Evolutionary conservation across 2,888 invertebrate genomes (phyloP).

Genomic region (Nemapogon koenigi): DNA sequence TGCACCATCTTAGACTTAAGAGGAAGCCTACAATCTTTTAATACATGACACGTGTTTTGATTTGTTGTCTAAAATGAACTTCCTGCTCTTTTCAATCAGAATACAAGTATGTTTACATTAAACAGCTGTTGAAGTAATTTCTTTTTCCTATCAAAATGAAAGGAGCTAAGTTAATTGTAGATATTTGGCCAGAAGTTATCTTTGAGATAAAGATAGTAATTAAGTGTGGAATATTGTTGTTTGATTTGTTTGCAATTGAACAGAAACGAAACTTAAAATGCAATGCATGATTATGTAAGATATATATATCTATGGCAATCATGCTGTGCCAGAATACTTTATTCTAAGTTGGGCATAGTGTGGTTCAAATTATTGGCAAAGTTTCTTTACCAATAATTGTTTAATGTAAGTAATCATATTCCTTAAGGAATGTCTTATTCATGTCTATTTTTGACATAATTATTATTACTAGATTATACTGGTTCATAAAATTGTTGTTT

Average conservation of each 20-base stretch:
- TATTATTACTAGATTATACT: no score
- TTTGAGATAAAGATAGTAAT: conserved; percentile 39
- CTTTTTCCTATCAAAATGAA: no score
- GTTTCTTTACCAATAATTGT: not conserved
- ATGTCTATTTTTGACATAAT: conserved; percentile 56
- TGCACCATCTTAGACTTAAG: no score
- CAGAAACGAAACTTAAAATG: conserved; percentile 53
- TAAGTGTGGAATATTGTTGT: conserved; percentile 45
- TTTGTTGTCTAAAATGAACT: no score
- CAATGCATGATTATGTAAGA: conserved; percentile 62
- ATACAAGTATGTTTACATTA: no score
- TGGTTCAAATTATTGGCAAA: not conserved
- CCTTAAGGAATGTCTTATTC: conserved; percentile 39
- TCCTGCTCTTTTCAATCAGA: no score
- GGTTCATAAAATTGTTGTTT: no score
- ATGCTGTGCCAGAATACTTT: conserved; percentile 39
- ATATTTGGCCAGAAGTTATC: conserved; percentile 17
- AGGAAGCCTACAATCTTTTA: no score
- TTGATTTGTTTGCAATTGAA: conserved; percentile 63
- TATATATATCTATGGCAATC: conserved; percentile 55
- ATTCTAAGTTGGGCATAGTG: conserved; percentile 16
- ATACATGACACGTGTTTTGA: no score
- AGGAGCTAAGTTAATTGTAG: no score
- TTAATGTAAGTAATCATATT: conserved; percentile 25
- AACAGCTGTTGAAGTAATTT: no score